These are phyloP conservation scores for Caradrina kadenii DNA, from an alignment of 2,888 invertebrate species.

Conservation along the genomic window DNA sequence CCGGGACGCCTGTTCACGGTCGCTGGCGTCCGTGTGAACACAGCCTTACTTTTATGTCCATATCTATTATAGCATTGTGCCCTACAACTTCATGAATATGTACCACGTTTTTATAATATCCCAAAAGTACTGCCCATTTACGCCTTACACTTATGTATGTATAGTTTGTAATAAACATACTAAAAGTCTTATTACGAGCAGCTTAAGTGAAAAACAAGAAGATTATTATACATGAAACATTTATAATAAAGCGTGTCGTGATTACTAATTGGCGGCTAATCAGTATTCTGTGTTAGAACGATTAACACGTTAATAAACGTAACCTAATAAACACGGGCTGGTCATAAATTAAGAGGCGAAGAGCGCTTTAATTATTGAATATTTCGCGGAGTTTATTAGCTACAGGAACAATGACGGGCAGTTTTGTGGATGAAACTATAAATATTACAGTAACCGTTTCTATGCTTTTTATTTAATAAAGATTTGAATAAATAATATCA, in stretches of 20 bases:
- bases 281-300: constrained; percentile 58
- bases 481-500: not conserved
- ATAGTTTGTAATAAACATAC: constrained; percentile 7
- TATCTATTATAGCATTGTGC: constrained; percentile 26
- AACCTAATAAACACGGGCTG: constrained; percentile 44
- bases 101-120: constrained; percentile 5
- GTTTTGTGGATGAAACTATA: not conserved
- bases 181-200: constrained; percentile 34
- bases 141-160: constrained; percentile 7
- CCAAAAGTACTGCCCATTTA: constrained; percentile 3
- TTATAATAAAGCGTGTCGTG: constrained; percentile 51
- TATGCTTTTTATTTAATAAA: not conserved
- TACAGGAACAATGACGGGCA: not conserved
- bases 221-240: constrained; percentile 39
- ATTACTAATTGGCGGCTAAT: constrained; percentile 56
- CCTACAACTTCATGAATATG: constrained; percentile 32
- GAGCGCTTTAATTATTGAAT: constrained; percentile 36
- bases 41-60: constrained; percentile 38
- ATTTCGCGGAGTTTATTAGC: constrained; percentile 12
- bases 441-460: not conserved
- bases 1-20: constrained; percentile 58
- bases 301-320: constrained; percentile 59
- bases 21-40: constrained; percentile 62
- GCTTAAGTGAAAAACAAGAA: constrained; percentile 36
- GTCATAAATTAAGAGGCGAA: constrained; percentile 43